phyloP scores from a whole-genome alignment of 1,140 invertebrate genomes.

The Lasioglossum albipes region DNA sequence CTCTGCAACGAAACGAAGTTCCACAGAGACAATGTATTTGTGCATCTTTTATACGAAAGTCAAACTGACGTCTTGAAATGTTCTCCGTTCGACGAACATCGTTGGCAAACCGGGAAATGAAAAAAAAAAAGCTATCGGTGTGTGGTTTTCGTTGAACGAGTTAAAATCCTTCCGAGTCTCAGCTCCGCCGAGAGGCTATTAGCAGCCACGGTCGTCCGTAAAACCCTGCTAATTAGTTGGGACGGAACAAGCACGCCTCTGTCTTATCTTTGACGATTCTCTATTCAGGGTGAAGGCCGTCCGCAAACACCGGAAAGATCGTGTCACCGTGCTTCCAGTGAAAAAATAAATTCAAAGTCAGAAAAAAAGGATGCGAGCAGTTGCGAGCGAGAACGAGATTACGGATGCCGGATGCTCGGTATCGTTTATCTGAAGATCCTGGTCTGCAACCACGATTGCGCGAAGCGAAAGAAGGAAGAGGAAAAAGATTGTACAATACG shows the following conservation, averaged over 20 bases:
- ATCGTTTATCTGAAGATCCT: constrained; percentile 25
- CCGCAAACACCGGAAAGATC: constrained; percentile 4
- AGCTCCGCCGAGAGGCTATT: not conserved
- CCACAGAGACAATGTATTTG: too few relatives aligned
- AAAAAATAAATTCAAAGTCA: too few relatives aligned
- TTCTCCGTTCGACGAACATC: too few relatives aligned
- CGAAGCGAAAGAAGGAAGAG: not conserved
- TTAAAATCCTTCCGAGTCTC: not conserved
- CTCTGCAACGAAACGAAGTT: too few relatives aligned
- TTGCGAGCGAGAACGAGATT: too few relatives aligned
- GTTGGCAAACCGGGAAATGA: too few relatives aligned
- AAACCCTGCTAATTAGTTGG: constrained; percentile 25
- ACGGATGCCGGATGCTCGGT: not conserved
- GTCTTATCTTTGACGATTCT: constrained; percentile 12
- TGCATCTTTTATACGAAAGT: too few relatives aligned
- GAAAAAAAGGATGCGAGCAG: too few relatives aligned
- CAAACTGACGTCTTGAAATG: too few relatives aligned
- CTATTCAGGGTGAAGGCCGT: constrained; percentile 38
- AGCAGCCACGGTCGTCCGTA: not conserved
- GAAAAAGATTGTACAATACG: not conserved
- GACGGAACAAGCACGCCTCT: constrained; percentile 1
- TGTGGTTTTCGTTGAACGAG: not conserved
- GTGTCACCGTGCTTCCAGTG: not conserved
- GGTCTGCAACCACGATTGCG: not conserved
- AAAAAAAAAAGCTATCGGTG: not conserved